Percentiles rank a stretch among this genome's conserved stretches.
These are phyloP conservation scores for Marisa cornuarietis DNA, from an alignment of 1,140 invertebrate species.

Conservation along the genomic window DNA sequence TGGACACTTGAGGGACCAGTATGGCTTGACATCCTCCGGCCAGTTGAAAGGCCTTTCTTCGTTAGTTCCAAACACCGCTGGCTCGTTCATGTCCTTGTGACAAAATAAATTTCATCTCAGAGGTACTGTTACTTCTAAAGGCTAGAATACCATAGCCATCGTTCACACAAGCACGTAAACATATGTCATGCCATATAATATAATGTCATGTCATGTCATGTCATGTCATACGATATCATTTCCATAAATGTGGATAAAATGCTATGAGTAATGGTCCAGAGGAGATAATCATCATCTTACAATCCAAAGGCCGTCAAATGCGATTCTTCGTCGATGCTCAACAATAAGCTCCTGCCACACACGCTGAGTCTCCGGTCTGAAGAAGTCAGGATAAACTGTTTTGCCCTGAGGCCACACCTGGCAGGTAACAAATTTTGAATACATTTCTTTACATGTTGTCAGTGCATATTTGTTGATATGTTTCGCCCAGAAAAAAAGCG, in stretches of 20 bases:
- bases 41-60: constrained; percentile 59
- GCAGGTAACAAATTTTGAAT: neutral
- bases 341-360: constrained; percentile 53
- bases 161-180: too few species aligned
- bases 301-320: constrained; percentile 59
- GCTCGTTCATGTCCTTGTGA: constrained; percentile 68
- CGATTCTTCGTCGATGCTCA: constrained; percentile 35
- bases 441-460: too few species aligned
- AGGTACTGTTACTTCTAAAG: too few species aligned
- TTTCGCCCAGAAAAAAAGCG: too few species aligned
- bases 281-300: constrained; percentile 41
- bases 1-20: constrained; percentile 49
- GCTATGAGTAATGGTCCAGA: neutral
- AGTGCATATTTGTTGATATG: too few species aligned
- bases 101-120: too few species aligned
- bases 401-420: constrained; percentile 58
- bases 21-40: constrained; percentile 40
- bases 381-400: constrained; percentile 60
- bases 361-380: constrained; percentile 45
- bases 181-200: too few species aligned
- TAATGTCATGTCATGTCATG: too few species aligned
- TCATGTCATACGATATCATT: too few species aligned
- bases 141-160: too few species aligned
- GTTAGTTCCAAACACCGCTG: constrained; percentile 66
- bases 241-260: too few species aligned